These are phyloP conservation scores for Hermodice carunculata DNA, from an alignment of 2,888 invertebrate species.

Conservation along the genomic window DNA sequence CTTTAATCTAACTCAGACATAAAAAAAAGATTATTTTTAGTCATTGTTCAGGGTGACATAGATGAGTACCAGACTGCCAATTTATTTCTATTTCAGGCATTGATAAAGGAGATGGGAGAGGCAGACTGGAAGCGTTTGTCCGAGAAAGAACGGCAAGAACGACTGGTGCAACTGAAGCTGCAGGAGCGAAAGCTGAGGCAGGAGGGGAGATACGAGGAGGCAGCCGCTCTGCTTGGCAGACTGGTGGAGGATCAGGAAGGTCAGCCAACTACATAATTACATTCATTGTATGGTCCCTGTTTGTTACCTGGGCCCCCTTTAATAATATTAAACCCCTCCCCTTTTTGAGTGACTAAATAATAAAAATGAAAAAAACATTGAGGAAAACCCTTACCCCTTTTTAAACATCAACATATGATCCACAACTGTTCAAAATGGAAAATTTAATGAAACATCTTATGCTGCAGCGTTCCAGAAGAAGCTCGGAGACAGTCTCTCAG, in stretches of 20 bases:
- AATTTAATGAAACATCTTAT: no score
- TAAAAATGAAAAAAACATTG: no score
- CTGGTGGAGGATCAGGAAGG: slow-evolving; percentile 20
- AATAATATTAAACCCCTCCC: no score
- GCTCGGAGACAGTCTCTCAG: slow-evolving; percentile 34
- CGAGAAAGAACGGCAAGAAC: slow-evolving; percentile 54
- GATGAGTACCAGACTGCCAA: neutral
- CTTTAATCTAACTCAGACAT: neutral
- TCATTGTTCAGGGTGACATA: neutral
- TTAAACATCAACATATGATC: no score
- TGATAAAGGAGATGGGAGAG: slow-evolving; percentile 58
- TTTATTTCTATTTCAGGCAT: slow-evolving; percentile 44
- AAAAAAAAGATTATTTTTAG: neutral
- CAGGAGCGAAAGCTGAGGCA: slow-evolving; percentile 48
- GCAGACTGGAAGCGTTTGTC: slow-evolving; percentile 56
- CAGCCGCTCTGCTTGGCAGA: slow-evolving; percentile 41
- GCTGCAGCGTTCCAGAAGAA: slow-evolving; percentile 17
- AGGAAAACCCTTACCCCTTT: no score
- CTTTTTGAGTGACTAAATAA: neutral
- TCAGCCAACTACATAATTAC: slow-evolving; percentile 2
- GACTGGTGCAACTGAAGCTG: slow-evolving; percentile 52
- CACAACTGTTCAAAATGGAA: no score
- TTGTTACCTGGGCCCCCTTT: no score
- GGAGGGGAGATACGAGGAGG: slow-evolving; percentile 54
- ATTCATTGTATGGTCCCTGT: neutral